These are phyloP conservation scores for Diplodus puntazzo DNA, from an alignment of 2,797 vertebrate species.

Conservation along the genomic window DNA sequence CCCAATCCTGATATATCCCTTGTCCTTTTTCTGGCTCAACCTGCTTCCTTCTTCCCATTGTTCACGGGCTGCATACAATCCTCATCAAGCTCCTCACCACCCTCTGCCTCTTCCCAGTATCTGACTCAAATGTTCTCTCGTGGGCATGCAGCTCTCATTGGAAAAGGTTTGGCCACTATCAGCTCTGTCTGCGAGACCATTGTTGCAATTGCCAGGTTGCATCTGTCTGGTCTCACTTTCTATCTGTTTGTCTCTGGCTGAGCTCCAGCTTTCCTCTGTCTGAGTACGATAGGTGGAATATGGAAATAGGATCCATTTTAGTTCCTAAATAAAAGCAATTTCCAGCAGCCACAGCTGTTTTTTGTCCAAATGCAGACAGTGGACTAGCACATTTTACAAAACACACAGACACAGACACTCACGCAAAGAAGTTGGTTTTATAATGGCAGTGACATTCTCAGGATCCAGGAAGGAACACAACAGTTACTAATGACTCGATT, in stretches of 20 bases:
- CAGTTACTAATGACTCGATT: constrained; percentile 26
- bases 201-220: constrained; percentile 26
- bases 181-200: constrained; percentile 28
- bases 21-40: constrained; percentile 39
- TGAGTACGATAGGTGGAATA: neutral
- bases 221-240: constrained; percentile 22
- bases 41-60: constrained; percentile 42
- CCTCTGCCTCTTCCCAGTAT: constrained; percentile 9
- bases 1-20: constrained; percentile 30
- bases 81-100: constrained; percentile 29
- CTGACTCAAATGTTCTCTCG: constrained; percentile 26
- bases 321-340: neutral
- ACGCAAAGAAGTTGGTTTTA: neutral
- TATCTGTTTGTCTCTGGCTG: constrained; percentile 1
- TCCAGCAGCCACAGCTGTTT: neutral
- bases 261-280: constrained; percentile 7
- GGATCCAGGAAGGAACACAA: constrained; percentile 20
- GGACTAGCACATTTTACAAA: neutral
- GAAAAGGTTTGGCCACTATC: constrained; percentile 25
- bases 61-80: constrained; percentile 26
- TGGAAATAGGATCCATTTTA: neutral
- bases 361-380: neutral
- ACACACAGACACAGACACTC: neutral
- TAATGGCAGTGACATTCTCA: neutral
- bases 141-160: constrained; percentile 30